These are phyloP conservation scores for Esox niger DNA, from an alignment of 2,113 vertebrate genomes.

Conservation along the genomic window DNA sequence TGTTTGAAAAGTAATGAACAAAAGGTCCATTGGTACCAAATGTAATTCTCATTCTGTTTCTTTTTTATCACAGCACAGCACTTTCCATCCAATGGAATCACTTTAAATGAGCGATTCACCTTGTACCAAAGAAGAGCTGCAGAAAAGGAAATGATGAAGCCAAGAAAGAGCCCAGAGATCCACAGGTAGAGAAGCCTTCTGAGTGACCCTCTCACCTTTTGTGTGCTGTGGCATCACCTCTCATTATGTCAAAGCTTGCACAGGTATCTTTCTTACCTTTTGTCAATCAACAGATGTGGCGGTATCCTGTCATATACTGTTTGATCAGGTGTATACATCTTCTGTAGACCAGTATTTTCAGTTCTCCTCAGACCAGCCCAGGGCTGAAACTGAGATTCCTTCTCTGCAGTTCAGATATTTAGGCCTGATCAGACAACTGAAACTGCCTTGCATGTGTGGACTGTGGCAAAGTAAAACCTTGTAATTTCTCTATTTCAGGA, in stretches of 20 bases:
- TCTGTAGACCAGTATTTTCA: background rate
- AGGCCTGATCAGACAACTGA: too few species aligned
- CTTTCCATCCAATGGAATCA: slow-evolving; percentile 89
- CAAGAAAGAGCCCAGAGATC: slow-evolving; percentile 98
- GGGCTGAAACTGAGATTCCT: background rate
- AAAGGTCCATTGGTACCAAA: background rate
- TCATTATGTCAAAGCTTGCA: slow-evolving; percentile 58
- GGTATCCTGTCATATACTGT: background rate
- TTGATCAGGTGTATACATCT: background rate
- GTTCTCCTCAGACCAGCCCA: background rate
- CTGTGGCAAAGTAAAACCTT: background rate
- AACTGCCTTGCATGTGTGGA: background rate
- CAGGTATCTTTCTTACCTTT: slow-evolving; percentile 59
- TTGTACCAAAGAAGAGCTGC: slow-evolving; percentile 93
- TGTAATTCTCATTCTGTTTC: background rate
- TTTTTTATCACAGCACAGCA: slow-evolving; percentile 81
- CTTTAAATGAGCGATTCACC: slow-evolving; percentile 94
- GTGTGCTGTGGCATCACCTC: slow-evolving; percentile 66
- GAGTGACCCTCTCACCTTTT: slow-evolving; percentile 57
- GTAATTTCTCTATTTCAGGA: slow-evolving; percentile 70
- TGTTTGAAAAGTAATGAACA: background rate
- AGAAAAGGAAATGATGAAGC: slow-evolving; percentile 90
- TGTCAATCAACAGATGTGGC: slow-evolving; percentile 34
- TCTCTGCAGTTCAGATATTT: background rate
- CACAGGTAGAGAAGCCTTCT: slow-evolving; percentile 84